Evolutionary conservation across 2,113 vertebrate species (phyloP).

Genomic region (Myrmecophaga tridactyla): DNA sequence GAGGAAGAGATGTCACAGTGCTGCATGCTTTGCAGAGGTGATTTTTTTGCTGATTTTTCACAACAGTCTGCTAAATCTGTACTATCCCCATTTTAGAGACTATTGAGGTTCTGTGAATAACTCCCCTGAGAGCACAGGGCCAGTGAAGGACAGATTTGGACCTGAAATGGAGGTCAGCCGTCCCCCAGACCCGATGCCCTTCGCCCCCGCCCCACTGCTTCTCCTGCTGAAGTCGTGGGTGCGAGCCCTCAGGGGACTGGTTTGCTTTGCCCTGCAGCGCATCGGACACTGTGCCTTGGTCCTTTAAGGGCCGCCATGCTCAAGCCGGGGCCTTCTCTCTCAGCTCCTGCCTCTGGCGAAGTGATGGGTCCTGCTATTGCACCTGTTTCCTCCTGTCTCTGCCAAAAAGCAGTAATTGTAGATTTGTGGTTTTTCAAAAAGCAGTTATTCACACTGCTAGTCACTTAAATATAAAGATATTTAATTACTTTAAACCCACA

Average conservation of each 20-base stretch:
- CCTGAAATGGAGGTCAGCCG: not conserved
- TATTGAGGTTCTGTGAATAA: not conserved
- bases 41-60: not conserved
- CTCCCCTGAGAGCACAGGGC: not conserved
- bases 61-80: not conserved
- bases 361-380: too few species aligned
- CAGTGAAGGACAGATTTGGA: not conserved
- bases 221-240: accelerated
- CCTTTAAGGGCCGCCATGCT: accelerated
- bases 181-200: not conserved
- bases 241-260: not conserved
- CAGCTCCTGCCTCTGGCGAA: not conserved
- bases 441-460: not conserved
- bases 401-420: not conserved
- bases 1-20: not conserved
- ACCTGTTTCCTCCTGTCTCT: not conserved
- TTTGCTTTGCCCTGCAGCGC: not conserved
- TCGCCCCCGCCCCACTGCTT: too few species aligned
- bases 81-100: not conserved
- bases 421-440: not conserved
- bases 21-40: not conserved
- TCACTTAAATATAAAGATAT: not conserved
- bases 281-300: accelerated
- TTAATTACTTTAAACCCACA: not conserved
- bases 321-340: too few species aligned